phyloP scores from a whole-genome alignment of 2,888 invertebrate genomes.

The Oligia strigilis region DNA sequence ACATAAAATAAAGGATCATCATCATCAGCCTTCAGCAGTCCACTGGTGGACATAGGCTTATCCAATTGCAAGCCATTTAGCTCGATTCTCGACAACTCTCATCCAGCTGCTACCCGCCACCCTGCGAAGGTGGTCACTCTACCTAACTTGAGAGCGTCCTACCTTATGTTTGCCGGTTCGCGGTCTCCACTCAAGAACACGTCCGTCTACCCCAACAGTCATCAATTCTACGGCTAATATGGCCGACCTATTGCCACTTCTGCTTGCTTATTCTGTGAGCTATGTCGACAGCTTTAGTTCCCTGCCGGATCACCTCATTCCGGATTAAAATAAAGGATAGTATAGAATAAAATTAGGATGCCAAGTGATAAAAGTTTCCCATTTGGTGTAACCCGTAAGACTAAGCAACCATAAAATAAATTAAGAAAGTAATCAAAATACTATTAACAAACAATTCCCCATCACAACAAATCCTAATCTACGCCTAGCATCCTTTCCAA shows the following conservation, averaged over 20 bases:
- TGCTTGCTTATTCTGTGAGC: neutral
- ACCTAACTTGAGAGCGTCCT: too few species aligned
- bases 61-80: too few species aligned
- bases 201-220: neutral
- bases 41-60: too few species aligned
- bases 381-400: neutral
- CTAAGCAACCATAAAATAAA: neutral
- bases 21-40: too few species aligned
- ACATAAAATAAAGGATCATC: neutral
- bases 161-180: too few species aligned
- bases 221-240: neutral
- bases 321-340: neutral
- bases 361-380: neutral
- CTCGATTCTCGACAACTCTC: too few species aligned
- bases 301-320: neutral
- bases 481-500: slow-evolving; percentile 63
- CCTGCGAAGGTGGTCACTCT: too few species aligned
- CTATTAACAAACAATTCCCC: neutral
- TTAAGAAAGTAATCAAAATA: neutral
- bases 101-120: too few species aligned
- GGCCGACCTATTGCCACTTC: neutral
- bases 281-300: neutral
- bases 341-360: neutral
- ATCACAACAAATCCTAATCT: slow-evolving; percentile 26
- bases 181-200: neutral